A percentile compares a stretch with the other conserved stretches of the same genome.
Conservation (phyloP, 2,888 invertebrate genomes). For the Drepanosiphum platanoidis region DNA sequence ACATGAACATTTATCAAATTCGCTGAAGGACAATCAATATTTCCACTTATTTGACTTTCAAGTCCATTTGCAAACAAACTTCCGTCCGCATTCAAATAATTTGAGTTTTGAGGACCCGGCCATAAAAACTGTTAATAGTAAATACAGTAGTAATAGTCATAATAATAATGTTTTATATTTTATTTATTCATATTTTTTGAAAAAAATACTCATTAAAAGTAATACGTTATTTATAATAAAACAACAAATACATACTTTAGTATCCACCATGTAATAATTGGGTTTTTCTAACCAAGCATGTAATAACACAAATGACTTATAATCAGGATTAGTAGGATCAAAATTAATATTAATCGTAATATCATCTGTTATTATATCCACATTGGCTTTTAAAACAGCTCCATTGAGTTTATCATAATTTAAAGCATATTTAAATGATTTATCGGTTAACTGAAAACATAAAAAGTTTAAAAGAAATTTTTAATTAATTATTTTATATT, state of each 20-base stretch:
- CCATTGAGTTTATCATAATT: background rate
- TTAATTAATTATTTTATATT: background rate
- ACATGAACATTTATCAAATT: background rate
- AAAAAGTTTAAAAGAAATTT: background rate
- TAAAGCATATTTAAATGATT: background rate
- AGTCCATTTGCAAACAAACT: slow-evolving; percentile 9
- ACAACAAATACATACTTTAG: slow-evolving; percentile 34
- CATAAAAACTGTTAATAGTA: slow-evolving; percentile 34
- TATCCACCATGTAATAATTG: slow-evolving; percentile 9
- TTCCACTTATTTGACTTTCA: background rate
- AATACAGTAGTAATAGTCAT: background rate
- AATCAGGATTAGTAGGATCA: slow-evolving; percentile 4
- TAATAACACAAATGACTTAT: background rate
- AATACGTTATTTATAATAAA: background rate
- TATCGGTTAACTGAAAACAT: slow-evolving; percentile 24
- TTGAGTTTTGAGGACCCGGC: slow-evolving; percentile 26
- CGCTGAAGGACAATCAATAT: slow-evolving; percentile 31
- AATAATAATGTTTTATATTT: background rate
- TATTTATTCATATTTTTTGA: slow-evolving; percentile 4
- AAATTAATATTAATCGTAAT: background rate
- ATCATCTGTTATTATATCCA: background rate
- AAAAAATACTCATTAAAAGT: background rate
- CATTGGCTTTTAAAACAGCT: background rate
- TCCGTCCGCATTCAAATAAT: slow-evolving; percentile 40
- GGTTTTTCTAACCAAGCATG: slow-evolving; percentile 13